A percentile compares a stretch with the other conserved stretches of the same genome.
Evolutionary conservation across 2,113 vertebrate species (phyloP).

Genomic region (Aythya baeri): DNA sequence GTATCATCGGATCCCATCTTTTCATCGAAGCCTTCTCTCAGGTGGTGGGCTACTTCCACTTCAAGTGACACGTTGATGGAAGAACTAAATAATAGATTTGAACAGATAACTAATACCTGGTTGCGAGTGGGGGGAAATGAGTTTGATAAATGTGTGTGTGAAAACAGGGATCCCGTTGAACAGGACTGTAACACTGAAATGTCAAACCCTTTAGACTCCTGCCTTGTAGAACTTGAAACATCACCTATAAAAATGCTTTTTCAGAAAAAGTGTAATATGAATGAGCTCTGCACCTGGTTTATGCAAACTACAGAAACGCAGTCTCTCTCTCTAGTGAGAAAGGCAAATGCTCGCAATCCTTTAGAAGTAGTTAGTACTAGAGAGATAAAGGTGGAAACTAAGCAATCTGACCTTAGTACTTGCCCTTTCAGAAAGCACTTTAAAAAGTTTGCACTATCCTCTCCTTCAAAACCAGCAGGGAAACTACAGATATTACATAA

Average conservation of each 20-base stretch:
- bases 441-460: conserved; percentile 93
- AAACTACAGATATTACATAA: conserved; percentile 81
- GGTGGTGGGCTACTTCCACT: conserved; percentile 91
- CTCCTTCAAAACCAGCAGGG: conserved; percentile 88
- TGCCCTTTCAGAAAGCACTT: conserved; percentile 93
- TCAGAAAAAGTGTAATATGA: conserved; percentile 88
- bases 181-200: conserved; percentile 64
- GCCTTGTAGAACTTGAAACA: conserved; percentile 77
- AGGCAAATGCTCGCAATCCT: conserved; percentile 88
- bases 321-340: conserved; percentile 91
- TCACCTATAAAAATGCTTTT: conserved; percentile 93
- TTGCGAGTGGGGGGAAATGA: conserved; percentile 80
- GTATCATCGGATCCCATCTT: conserved; percentile 86
- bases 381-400: conserved; percentile 77
- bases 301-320: conserved; percentile 99
- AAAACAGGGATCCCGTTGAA: conserved; percentile 63
- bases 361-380: conserved; percentile 87
- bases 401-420: conserved; percentile 77
- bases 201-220: conserved; percentile 74
- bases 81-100: conserved; percentile 88
- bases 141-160: conserved; percentile 65
- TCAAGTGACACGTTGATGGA: conserved; percentile 85
- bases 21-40: conserved; percentile 80
- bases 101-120: conserved; percentile 91
- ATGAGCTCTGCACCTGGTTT: conserved; percentile 93